Conservation (phyloP, 2,797 vertebrate species). For the Macropus fuliginosus region DNA sequence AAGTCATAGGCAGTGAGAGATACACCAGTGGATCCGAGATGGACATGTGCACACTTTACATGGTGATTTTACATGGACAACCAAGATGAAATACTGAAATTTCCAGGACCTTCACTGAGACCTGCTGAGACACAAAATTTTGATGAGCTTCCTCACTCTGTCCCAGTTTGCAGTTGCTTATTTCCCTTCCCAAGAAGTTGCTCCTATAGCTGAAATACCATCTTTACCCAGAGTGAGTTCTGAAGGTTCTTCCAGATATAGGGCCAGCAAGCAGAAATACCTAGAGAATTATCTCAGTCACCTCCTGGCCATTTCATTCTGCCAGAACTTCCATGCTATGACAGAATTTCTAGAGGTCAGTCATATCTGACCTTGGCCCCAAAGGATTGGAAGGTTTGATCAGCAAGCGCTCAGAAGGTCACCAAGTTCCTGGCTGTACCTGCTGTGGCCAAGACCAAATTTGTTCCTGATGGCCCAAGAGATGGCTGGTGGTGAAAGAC, state of each 20-base stretch:
- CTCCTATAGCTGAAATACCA: conserved; percentile 88
- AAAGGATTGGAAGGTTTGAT: conserved; percentile 94
- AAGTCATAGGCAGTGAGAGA: conserved; percentile 91
- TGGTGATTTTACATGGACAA: conserved; percentile 91
- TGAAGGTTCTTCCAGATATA: conserved; percentile 85
- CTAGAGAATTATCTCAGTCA: conserved; percentile 92
- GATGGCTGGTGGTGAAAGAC: conserved; percentile 95
- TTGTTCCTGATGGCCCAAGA: conserved; percentile 93
- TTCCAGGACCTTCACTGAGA: conserved; percentile 95
- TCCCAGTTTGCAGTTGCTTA: conserved; percentile 86
- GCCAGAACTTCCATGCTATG: conserved; percentile 91
- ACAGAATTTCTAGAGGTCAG: conserved; percentile 93
- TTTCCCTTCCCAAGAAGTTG: conserved; percentile 83
- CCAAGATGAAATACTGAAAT: conserved; percentile 93
- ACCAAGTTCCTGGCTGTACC: conserved; percentile 91
- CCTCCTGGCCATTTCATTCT: conserved; percentile 90
- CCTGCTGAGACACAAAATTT: conserved; percentile 91
- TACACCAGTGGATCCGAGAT: conserved; percentile 92
- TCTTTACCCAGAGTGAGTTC: conserved; percentile 87
- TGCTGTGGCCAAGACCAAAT: conserved; percentile 91
- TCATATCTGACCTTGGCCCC: conserved; percentile 90
- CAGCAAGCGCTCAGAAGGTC: conserved; percentile 92
- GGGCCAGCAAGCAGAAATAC: conserved; percentile 95
- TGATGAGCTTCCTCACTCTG: conserved; percentile 87
- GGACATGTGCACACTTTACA: conserved; percentile 90